Base-by-base conservation (phyloP, 2,888 invertebrate species). In the Eupithecia pulchellata region DNA sequence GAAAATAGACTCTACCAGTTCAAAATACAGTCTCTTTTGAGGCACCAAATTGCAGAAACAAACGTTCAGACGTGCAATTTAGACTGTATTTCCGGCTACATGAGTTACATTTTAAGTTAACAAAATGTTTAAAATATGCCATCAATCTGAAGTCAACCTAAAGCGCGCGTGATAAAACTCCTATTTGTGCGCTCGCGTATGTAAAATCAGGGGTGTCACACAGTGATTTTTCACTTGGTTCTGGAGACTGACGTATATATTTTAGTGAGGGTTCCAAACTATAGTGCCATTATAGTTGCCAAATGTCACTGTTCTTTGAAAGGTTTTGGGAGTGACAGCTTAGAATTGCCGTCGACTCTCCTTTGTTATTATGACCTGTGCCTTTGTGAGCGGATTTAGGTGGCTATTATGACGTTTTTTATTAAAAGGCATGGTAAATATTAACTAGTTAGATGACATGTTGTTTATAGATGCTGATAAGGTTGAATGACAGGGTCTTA, bases 101-200 rank as follows among this genome's bases (percentile, higher is more conserved):
- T 92, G 93, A 89, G 94, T 93, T 91, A 93, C 94, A 94, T 94
- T 94, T 94, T 92, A 93, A 93, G 88, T 93, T 93, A 91, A 93
- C 94, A 93, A 93, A 78, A 93, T 91, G 92, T 92, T 94, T 93
- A 91, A 93, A 78, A 93, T 92, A 93, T 92, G 90, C 92, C 62
- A 61, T 76, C 85, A 84, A 82, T 83, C 80, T 75, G 88, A 86
- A 86, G 82, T 86, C 74, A 73, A 87, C 91, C 77, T 90, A 86
- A 78, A 67, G 29, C 68, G 72, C 69, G 60, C 60, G 62, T 17
- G 60, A 68, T 79, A 80, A 77, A 80, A 81, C 76, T 76, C 61
- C 72, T 66, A 76, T 80, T 77, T 66, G 20, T 29, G 32, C 57
- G 65, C 32, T 60, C 64, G 65, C 69, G 76, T 74, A 73, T 75